Base-by-base conservation (phyloP, 64 coral and sea anemone species). In the Dendrophyllia cribrosa region DNA sequence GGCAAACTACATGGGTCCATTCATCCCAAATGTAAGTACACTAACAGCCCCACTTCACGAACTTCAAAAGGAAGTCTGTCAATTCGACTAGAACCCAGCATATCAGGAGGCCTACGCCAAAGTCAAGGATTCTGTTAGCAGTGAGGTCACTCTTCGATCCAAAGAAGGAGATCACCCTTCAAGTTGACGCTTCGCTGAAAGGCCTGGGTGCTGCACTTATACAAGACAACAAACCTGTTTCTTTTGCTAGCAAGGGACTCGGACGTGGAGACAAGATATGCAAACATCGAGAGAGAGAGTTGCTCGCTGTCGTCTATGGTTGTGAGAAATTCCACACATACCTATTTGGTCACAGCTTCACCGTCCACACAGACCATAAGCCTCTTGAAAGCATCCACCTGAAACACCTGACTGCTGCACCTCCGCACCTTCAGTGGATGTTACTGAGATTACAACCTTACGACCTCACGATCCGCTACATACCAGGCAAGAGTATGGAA, bases 241-340 rank as follows among this genome's bases (percentile, higher is more conserved):
- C 89, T 7, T 91, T 91, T 23, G 77, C 77, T 34, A 82, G 76
- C 7, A 91, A 91, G 65, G 43, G 52, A 6, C 48, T 83, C 6
- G 72, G 45, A 79, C 50, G 78, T 66, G 7, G 89, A 91, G 26
- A 58, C 59, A 4, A 16, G 89, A 25, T 82, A 91, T 46, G 89
- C 78, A 26, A 91, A 91, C 77, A 91, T 91, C 63, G 89, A 91
- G 52, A 34, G 89, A 34, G 89, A 26, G 89, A 91, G 23, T 59
- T 83, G 52, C 80, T 85, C 24, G 79, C 90, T 16, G 90, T 92
- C 3, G 79, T 91, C 14, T 77, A 87, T 46, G 90, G 90, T 0
- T 92, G 90, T 43, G 82, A 92, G 70, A 85, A 74, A 64, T 78
- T 92, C 17, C 76, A 91, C 51, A 81, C 77, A 5, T 83, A 71